Evolutionary conservation across 2,113 vertebrate genomes (phyloP), one percentile per base, ranked within the genome.

Genomic region (Saccopteryx leptura): DNA sequence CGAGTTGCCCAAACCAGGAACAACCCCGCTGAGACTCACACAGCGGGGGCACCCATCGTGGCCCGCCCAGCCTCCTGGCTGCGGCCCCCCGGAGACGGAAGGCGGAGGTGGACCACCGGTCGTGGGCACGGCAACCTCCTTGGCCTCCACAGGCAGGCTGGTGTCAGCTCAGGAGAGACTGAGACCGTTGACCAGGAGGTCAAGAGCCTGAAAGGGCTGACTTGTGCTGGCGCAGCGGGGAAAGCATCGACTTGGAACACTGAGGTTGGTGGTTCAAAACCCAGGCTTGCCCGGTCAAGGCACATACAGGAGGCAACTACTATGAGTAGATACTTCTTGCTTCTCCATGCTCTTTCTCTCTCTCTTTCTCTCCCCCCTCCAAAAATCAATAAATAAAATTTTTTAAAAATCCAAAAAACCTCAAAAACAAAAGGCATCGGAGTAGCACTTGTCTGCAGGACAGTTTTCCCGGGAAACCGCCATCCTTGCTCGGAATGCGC

Each of bases 401-500:
- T 39, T 39, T 39, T 3, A 39, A 39, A 39, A 39, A 39, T 39
- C 39, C 2, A 39, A 39, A 39, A 39, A 39, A 39, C 2, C 39
- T 39, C 39, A 39, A 39, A 39, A 39, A 39, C 39, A 39, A 39
- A 39, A 39, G 39, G 39, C 39, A 39, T 39, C 3, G 39, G 39
- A 39, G 39, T 39, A 39, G 39, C 39, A 39, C 3, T 39, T 39
- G 39, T 39, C 39, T 39, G 87, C 97, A 82, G 63, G 79, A 28
- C 68, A 98, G 98, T 84, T 81, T 98, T 24, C 99, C 98, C 0
- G 28, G 99, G 98, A 99, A 99, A 81, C 99, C 99, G 14, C 99
- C 97, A 98, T 99, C 94, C 98, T 99, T 12, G 99, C 99, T 92
- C 98, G 99, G 96, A 98, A 99, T 19, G 98, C 97, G 58, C 93